Evolutionary conservation across 2,888 invertebrate species (phyloP), one percentile per base, ranked within the genome.

Genomic region (Cheilosia urbana): DNA sequence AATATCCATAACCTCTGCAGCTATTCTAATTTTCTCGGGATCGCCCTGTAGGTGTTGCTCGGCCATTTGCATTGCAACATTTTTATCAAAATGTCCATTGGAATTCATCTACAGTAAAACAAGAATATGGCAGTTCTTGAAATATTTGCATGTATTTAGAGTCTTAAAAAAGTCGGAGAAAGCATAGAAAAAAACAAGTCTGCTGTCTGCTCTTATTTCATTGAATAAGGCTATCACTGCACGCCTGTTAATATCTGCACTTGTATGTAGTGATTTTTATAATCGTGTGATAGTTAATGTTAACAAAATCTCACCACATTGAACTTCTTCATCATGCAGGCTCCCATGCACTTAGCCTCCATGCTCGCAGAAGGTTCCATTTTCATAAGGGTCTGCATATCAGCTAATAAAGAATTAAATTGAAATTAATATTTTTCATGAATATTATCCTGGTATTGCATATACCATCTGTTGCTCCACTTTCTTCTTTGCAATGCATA

Each of bases 381-480:
- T 5, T 87, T 88, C 0, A 89, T 1, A 4, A 89, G 1, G 2
- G 87, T 88, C 21, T 90, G 87, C 24, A 89, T 0, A 42, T 90
- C 91, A 11, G 65, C 88, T 88, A 60, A 11, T 51, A n/a, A 0
- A 0, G 13, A 53, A 15, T 45, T 27, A 0, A 60, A 6, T 24
- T 21, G 9, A 17, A 4, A n/a, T 17, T 47, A 1, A 49, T 37
- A 47, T 0, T 19, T 13, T 24, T 7, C 19, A 3, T 11, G 2
- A 21, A 13, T 6, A 15, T 34, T 7, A 19, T 47, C 37, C 37
- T 17, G n/a, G 2, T 6, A 30, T 30, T 17, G 3, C 1, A 7
- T 11, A 77, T 72, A 91, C 92, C 92, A 87, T 91, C 91, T 17
- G 89, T 90, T 65, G 91, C 92, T 5, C 91, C 90, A 34, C 88